phyloP scores from a whole-genome alignment of 2,888 invertebrate genomes.

The Carterocephalus palaemon region DNA sequence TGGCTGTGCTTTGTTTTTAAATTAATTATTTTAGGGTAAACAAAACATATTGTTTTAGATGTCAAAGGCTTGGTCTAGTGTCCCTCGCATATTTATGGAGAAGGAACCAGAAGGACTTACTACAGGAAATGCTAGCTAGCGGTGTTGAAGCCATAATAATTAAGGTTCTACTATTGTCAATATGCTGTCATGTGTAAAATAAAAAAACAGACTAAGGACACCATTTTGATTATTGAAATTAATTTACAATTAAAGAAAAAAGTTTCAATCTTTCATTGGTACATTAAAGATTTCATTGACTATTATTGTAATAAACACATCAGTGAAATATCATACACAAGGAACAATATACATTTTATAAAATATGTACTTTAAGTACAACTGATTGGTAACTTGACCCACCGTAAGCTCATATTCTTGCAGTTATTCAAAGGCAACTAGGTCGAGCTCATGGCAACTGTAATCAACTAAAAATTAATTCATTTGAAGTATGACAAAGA shows the following conservation, averaged over 20 bases:
- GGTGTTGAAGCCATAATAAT: conserved; percentile 96
- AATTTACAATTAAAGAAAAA: not conserved
- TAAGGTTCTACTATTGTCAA: conserved; percentile 82
- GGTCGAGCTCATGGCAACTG: too few relatives aligned
- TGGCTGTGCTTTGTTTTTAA: conserved; percentile 11
- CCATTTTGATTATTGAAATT: conserved; percentile 10
- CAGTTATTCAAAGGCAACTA: too few relatives aligned
- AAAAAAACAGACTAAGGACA: conserved; percentile 4
- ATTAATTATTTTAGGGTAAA: conserved; percentile 20
- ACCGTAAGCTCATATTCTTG: too few relatives aligned
- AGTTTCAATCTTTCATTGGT: too few relatives aligned
- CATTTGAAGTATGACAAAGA: too few relatives aligned
- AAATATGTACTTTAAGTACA: too few relatives aligned
- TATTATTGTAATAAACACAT: too few relatives aligned
- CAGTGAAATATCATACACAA: too few relatives aligned
- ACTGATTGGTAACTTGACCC: too few relatives aligned
- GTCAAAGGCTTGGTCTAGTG: conserved; percentile 91
- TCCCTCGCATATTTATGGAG: conserved; percentile 97
- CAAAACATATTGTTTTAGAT: conserved; percentile 77
- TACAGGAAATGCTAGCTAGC: conserved; percentile 97
- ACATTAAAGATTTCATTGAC: too few relatives aligned
- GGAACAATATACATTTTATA: too few relatives aligned
- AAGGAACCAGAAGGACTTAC: conserved; percentile 93
- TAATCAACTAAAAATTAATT: too few relatives aligned
- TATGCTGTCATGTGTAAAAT: conserved; percentile 18